Evolutionary conservation across 2,797 vertebrate species (phyloP).

Genomic region (Neostethus bicornis): DNA sequence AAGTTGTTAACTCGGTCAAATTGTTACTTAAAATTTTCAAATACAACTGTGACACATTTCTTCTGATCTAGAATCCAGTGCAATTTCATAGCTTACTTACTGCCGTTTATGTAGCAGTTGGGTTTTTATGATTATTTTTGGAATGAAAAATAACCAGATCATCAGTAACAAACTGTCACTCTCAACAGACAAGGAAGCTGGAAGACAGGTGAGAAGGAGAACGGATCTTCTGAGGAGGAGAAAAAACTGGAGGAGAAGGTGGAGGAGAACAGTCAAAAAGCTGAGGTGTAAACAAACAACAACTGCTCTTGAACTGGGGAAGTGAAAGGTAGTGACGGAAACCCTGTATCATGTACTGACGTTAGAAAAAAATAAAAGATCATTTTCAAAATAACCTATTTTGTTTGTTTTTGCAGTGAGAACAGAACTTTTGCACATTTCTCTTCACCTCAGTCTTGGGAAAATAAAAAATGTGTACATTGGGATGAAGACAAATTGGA

Average conservation of each 20-base stretch:
- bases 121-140: background rate
- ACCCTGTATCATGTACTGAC: background rate
- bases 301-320: conserved; percentile 49
- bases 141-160: background rate
- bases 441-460: conserved; percentile 62
- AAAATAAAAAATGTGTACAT: conserved; percentile 47
- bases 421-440: conserved; percentile 78
- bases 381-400: conserved; percentile 24
- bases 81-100: too few species aligned
- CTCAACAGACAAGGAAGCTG: conserved; percentile 82
- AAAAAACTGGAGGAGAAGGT: conserved; percentile 94
- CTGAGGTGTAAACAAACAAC: conserved; percentile 86
- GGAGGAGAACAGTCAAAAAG: conserved; percentile 97
- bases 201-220: conserved; percentile 91
- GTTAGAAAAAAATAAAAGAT: background rate
- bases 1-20: too few species aligned
- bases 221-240: conserved; percentile 94
- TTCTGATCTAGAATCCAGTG: too few species aligned
- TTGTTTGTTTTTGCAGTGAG: conserved; percentile 53
- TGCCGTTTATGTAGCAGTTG: background rate
- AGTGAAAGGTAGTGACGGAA: conserved; percentile 63
- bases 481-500: conserved; percentile 69
- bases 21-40: too few species aligned
- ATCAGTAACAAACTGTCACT: conserved; percentile 37
- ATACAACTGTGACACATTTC: too few species aligned